Conservation (phyloP, 2,113 vertebrate genomes). For the Melanerpes formicivorus region DNA sequence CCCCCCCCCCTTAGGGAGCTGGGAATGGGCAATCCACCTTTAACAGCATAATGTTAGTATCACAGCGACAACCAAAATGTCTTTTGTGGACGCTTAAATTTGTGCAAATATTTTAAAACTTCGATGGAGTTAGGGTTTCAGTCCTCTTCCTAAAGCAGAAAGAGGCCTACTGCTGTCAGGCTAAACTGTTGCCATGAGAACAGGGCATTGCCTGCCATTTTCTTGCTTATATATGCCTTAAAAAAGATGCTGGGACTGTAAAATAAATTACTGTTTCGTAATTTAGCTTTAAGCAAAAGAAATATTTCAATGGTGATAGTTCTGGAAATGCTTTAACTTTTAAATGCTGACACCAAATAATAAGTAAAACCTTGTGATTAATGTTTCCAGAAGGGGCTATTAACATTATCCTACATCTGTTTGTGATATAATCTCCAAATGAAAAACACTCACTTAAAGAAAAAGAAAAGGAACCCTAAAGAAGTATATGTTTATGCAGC, state of each 20-base stretch:
- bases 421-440: conserved; percentile 82
- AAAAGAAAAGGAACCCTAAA: conserved; percentile 20
- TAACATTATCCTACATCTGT: conserved; percentile 83
- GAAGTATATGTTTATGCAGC: conserved; percentile 65
- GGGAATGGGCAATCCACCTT: conserved; percentile 1
- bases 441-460: conserved; percentile 74
- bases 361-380: conserved; percentile 79
- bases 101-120: not conserved
- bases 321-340: conserved; percentile 81
- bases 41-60: not conserved
- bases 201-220: conserved; percentile 21
- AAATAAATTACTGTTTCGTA: conserved; percentile 71
- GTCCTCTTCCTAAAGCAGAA: not conserved
- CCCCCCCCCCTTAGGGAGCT: not conserved
- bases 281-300: conserved; percentile 67
- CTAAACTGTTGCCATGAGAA: not conserved
- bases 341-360: conserved; percentile 81
- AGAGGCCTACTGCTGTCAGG: not conserved
- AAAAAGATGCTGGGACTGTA: conserved; percentile 25
- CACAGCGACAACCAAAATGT: not conserved
- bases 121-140: not conserved
- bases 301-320: conserved; percentile 79
- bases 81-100: not conserved
- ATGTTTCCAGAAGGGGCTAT: conserved; percentile 83
- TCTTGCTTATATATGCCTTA: conserved; percentile 20